Evolutionary conservation across 2,888 invertebrate species (phyloP), one percentile per base, ranked within the genome.

Genomic region (Eristalinus sepulchralis): DNA sequence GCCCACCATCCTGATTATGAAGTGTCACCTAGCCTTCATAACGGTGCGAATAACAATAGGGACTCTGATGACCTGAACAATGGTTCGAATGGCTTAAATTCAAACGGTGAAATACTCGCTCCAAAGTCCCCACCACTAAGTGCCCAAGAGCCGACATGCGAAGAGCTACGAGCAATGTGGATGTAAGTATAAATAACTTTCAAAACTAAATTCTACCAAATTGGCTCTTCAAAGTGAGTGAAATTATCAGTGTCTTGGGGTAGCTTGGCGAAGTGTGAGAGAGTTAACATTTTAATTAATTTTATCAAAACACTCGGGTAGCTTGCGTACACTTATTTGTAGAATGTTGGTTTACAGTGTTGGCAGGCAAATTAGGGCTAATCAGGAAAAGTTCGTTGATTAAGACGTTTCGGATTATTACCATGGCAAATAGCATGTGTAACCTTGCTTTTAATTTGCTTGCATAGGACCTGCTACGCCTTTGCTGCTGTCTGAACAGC

Each of bases 81-180:
- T 11, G 78, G 78, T 34, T 67, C 86, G 24, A 78, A 53, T 27
- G 66, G 73, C 10, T n/a, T 86, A 9, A 68, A 83, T 36, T 59
- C 83, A 62, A 83, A 86, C 39, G 90, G 91, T 1, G 92, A 92
- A 88, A 90, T 92, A 6, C 89, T 92, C 81, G 91, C 90, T 0
- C 90, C 92, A 2, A 91, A 91, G 88, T 90, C 92, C 27, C 90
- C 91, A 76, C 89, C 91, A 5, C 75, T 91, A 1, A 91, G 90
- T 70, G 89, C 90, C 11, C 91, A 92, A 80, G 97, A 97, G 90
- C 97, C 97, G 0, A 95, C 95, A 70, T 98, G 98, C 92, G 97
- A 97, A 89, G 96, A 97, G 91, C 94, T 98, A 66, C 95, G 97
- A 83, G 96, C 96, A 10, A 97, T 98, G 97, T 98, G 97, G 98